Percentiles rank a stretch among this genome's conserved stretches.
Conservation (phyloP, 2,888 invertebrate genomes). For the Antheraea yamamai region DNA sequence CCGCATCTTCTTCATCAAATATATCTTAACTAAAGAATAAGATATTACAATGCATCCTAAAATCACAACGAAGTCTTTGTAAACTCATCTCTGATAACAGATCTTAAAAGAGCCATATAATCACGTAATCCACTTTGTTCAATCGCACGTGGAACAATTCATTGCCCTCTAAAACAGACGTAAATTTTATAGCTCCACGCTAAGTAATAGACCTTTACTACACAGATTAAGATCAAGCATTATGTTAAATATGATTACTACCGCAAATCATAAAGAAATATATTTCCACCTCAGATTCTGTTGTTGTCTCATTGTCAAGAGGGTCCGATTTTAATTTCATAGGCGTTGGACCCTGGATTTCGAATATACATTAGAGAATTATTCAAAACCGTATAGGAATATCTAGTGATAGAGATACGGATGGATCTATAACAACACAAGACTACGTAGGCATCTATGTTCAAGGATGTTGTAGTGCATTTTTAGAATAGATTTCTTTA, state of each 20-base stretch:
- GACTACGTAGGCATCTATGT: no score
- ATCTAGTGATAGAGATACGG: no score
- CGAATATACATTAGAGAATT: no score
- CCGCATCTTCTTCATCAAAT: not conserved
- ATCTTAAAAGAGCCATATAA: slow-evolving; percentile 13
- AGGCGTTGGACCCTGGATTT: no score
- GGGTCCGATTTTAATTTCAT: no score
- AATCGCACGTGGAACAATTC: slow-evolving; percentile 22
- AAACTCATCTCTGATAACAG: slow-evolving; percentile 8
- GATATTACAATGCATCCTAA: not conserved
- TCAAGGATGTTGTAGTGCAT: no score
- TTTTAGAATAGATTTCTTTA: not conserved
- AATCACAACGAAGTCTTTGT: slow-evolving; percentile 1
- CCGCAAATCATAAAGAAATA: not conserved
- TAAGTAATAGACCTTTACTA: slow-evolving; percentile 30
- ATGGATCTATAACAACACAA: no score
- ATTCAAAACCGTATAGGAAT: no score
- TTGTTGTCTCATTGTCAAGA: not conserved
- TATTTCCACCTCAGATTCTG: not conserved
- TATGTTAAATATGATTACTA: slow-evolving; percentile 18
- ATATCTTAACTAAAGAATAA: not conserved
- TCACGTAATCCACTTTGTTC: slow-evolving; percentile 18
- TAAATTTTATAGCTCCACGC: slow-evolving; percentile 31
- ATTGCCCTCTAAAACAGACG: slow-evolving; percentile 33
- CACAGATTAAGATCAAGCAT: slow-evolving; percentile 17